Evolutionary conservation across 2,888 invertebrate genomes (phyloP).

Genomic region (Bugulina stolonifera): DNA sequence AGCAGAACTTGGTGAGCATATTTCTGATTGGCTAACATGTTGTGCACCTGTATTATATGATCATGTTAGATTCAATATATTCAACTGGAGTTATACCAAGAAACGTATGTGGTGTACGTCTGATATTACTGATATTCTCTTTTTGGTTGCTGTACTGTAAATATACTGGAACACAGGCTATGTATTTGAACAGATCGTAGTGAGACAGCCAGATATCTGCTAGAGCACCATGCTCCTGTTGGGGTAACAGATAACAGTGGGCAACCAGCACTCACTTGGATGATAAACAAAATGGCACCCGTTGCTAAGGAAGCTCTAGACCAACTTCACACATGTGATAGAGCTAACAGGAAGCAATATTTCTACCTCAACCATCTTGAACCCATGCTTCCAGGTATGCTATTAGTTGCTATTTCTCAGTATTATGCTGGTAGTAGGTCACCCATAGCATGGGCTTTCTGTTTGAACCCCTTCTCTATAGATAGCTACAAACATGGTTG

Average conservation of each 20-base stretch:
- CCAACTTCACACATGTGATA: slow-evolving; percentile 45
- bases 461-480: too few relatives aligned
- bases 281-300: slow-evolving; percentile 51
- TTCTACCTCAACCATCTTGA: slow-evolving; percentile 42
- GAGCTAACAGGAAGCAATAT: slow-evolving; percentile 48
- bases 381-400: slow-evolving; percentile 32
- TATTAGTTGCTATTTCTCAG: too few relatives aligned
- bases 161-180: too few relatives aligned
- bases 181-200: slow-evolving; percentile 42
- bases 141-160: too few relatives aligned
- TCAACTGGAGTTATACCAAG: too few relatives aligned
- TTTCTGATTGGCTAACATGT: neutral
- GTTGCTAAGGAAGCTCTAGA: slow-evolving; percentile 46
- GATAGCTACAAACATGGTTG: too few relatives aligned
- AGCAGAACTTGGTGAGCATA: slow-evolving; percentile 45
- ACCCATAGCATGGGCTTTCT: too few relatives aligned
- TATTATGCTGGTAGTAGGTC: too few relatives aligned
- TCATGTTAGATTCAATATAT: too few relatives aligned
- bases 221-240: slow-evolving; percentile 43
- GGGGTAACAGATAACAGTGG: slow-evolving; percentile 42
- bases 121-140: too few relatives aligned
- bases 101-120: too few relatives aligned
- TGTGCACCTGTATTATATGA: too few relatives aligned
- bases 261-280: slow-evolving; percentile 44
- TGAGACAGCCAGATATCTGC: slow-evolving; percentile 44